phyloP scores from a whole-genome alignment of 2,888 invertebrate genomes.

The Itoplectis maculator region DNA sequence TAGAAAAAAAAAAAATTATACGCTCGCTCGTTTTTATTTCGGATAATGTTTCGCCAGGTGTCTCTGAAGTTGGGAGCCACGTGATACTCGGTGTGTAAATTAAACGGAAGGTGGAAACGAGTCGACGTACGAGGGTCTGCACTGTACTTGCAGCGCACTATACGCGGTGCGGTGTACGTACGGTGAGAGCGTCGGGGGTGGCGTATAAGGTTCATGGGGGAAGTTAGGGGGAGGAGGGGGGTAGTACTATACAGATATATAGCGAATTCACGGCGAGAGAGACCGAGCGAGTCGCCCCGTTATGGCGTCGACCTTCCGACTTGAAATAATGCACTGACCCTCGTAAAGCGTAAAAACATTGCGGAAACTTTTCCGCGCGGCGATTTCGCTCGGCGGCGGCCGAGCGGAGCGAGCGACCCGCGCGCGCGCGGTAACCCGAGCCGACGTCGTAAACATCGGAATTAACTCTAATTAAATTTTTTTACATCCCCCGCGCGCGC shows the following conservation, averaged over 20 bases:
- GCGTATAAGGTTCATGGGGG: constrained; percentile 3
- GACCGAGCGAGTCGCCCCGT: constrained; percentile 1
- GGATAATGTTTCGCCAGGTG: no score
- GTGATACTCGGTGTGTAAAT: no score
- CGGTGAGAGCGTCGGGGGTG: no score
- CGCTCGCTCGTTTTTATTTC: no score
- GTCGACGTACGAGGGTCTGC: no score
- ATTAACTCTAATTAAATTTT: constrained; percentile 70
- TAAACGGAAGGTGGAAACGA: no score
- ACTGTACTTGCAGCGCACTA: no score
- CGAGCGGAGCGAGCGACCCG: constrained; percentile 5
- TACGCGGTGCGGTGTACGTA: no score
- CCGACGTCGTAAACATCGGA: constrained; percentile 67
- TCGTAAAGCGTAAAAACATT: constrained; percentile 60
- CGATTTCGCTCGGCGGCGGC: constrained; percentile 29
- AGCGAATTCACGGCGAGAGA: constrained; percentile 18
- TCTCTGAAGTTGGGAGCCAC: no score
- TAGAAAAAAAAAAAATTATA: neutral
- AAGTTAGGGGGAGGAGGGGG: no score
- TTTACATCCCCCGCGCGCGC: constrained; percentile 42
- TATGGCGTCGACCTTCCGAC: constrained; percentile 45
- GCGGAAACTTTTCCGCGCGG: constrained; percentile 61
- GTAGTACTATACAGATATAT: constrained; percentile 38
- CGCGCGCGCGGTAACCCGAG: constrained; percentile 28
- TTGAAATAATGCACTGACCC: constrained; percentile 52